Evolutionary conservation across 2,113 vertebrate genomes (phyloP).

Genomic region (Athene noctua): DNA sequence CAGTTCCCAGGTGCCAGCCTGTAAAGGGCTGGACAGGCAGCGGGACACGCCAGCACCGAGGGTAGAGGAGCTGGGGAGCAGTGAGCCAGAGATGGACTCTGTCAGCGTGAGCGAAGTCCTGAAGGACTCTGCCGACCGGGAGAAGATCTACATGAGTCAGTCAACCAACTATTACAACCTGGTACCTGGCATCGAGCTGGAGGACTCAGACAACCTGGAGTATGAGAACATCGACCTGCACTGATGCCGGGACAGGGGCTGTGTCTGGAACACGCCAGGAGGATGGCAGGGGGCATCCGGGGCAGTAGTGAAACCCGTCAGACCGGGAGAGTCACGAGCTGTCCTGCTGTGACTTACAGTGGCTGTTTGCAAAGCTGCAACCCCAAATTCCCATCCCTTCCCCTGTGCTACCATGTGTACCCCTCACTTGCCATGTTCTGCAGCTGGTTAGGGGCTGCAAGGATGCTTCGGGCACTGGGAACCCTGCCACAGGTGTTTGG

Average conservation of each 20-base stretch:
- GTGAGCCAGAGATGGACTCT: slow-evolving; percentile 75
- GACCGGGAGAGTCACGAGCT: not conserved
- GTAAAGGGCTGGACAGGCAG: not conserved
- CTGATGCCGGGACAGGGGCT: not conserved
- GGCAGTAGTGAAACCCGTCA: not conserved
- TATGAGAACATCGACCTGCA: slow-evolving; percentile 82
- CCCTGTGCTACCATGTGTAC: accelerated
- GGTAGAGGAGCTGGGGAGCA: slow-evolving; percentile 17
- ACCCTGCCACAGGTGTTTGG: not conserved
- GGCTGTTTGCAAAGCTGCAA: not conserved
- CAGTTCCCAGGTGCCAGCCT: slow-evolving; percentile 57
- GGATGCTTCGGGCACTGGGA: not conserved
- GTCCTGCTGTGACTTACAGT: not conserved
- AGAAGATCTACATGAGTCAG: slow-evolving; percentile 88
- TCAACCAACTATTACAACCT: slow-evolving; percentile 88
- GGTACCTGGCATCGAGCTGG: slow-evolving; percentile 84
- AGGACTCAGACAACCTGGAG: slow-evolving; percentile 85
- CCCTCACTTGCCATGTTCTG: not conserved
- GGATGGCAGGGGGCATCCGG: not conserved
- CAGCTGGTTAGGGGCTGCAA: not conserved
- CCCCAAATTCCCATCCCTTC: not conserved
- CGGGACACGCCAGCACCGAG: not conserved
- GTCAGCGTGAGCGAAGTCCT: slow-evolving; percentile 85
- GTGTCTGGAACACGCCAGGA: not conserved
- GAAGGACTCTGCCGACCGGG: slow-evolving; percentile 85